Conservation (phyloP, 2,113 vertebrate species). For the Myiozetetes cayanensis region DNA sequence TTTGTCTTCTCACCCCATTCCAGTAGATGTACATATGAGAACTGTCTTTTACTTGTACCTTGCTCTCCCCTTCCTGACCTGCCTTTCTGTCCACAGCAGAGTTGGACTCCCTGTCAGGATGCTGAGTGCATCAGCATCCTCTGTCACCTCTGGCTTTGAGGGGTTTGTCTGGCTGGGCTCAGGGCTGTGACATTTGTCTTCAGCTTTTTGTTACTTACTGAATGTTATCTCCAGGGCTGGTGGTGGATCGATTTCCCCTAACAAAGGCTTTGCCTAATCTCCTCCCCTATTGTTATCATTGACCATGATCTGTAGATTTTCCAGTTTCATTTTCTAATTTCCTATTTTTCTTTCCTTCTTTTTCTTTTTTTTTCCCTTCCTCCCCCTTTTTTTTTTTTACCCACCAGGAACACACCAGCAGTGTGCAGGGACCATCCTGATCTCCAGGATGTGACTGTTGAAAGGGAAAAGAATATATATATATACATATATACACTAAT, state of each 20-base stretch:
- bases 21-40: background rate
- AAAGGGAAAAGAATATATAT: background rate
- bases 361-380: too few relatives aligned
- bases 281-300: background rate
- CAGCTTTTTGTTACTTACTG: background rate
- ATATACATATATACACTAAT: too few relatives aligned
- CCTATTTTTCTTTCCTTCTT: background rate
- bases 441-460: background rate
- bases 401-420: background rate
- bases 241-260: background rate
- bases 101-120: background rate
- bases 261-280: background rate
- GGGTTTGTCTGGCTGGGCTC: background rate
- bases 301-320: background rate
- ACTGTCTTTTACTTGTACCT: background rate
- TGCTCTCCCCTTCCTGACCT: background rate
- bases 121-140: background rate
- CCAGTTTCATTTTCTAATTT: background rate
- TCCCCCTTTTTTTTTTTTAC: background rate
- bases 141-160: rapidly evolving
- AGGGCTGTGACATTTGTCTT: background rate
- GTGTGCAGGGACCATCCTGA: background rate
- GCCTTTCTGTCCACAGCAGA: background rate
- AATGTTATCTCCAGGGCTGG: background rate
- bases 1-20: background rate